Evolutionary conservation across 1,140 invertebrate species (phyloP).

Genomic region (Holcopasites calliopsidis): DNA sequence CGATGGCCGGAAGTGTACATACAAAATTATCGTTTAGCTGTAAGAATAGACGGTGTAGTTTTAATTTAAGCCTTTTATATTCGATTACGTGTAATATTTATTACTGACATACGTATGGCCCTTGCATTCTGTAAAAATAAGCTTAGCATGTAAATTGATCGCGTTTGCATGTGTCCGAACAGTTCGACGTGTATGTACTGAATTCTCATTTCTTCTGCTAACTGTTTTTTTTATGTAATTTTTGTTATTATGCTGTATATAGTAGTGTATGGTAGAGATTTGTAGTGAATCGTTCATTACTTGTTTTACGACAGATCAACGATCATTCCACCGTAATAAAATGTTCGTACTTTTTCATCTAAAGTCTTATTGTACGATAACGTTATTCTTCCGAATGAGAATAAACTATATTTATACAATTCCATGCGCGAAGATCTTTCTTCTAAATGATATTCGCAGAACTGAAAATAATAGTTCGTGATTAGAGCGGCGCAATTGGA

Average conservation of each 20-base stretch:
- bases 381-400: background rate
- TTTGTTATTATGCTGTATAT: background rate
- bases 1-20: background rate
- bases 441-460: background rate
- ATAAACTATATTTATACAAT: constrained; percentile 17
- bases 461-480: background rate
- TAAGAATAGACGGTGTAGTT: constrained; percentile 11
- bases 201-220: too few relatives aligned
- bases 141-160: background rate
- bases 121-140: background rate
- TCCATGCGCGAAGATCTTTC: background rate
- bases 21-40: background rate
- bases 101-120: background rate
- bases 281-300: background rate
- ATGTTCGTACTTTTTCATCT: constrained; percentile 9
- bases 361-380: background rate
- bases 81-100: constrained; percentile 2
- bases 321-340: background rate
- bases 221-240: background rate
- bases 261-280: background rate
- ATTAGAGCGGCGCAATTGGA: background rate
- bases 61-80: constrained; percentile 7
- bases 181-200: background rate
- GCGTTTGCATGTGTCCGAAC: background rate
- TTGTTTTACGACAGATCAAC: background rate